Conservation (phyloP, 2,113 vertebrate genomes). For the Oceanites oceanicus region DNA sequence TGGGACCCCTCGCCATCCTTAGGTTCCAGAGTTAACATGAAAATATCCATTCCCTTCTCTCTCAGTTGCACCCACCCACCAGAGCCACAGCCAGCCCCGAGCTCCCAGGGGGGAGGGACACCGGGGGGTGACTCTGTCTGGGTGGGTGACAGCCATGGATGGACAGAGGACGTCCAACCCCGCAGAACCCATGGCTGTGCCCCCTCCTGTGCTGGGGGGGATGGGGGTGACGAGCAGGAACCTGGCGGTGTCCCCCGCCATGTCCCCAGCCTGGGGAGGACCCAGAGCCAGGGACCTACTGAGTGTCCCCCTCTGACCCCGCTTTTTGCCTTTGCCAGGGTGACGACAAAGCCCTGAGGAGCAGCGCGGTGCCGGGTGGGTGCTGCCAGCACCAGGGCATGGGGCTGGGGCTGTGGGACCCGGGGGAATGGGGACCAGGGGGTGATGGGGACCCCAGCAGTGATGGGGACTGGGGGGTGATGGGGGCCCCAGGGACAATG, state of each 20-base stretch:
- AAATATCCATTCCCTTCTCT: neutral
- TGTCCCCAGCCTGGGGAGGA: neutral
- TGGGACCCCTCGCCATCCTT: neutral
- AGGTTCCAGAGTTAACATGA: neutral
- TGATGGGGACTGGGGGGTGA: neutral
- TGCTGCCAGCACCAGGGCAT: neutral
- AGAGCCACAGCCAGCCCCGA: neutral
- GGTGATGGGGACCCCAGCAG: neutral
- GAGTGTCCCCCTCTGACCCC: neutral
- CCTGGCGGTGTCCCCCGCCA: accelerated
- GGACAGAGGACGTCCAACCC: neutral
- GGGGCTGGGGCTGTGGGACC: neutral
- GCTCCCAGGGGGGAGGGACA: neutral
- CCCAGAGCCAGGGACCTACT: accelerated
- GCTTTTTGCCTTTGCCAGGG: neutral
- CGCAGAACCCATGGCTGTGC: neutral
- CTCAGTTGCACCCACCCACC: too few species aligned
- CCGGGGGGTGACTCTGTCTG: accelerated
- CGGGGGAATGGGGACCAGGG: neutral
- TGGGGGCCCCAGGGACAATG: too few species aligned
- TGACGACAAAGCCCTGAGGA: neutral
- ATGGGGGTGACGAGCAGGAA: neutral
- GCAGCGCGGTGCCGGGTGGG: neutral
- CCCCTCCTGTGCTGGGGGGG: neutral
- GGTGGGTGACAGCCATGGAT: neutral